Evolutionary conservation across 2,797 vertebrate species (phyloP), one percentile per base, ranked within the genome.

Genomic region (Synanceia verrucosa): DNA sequence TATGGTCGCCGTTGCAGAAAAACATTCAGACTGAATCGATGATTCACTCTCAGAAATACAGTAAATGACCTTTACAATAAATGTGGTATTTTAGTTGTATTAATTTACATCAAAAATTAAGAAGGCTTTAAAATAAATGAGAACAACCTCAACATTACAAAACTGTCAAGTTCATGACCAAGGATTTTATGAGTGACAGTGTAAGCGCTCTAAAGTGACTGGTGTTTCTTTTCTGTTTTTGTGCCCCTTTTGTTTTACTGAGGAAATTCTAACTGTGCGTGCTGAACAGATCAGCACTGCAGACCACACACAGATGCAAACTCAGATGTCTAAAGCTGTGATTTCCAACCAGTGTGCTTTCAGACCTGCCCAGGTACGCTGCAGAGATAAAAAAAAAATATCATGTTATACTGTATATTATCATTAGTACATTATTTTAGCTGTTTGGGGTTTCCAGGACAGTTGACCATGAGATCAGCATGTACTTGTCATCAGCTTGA

Each of bases 271-370:
- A 83, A 89, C 76, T 74, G 83, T 73, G 28, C 41, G 4, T 53
- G 44, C 70, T 61, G 72, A 78, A 53, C 74, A 63, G 53, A 80
- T 76, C 66, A 66, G 74, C 59, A 24, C 56, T 13, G 66, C 19
- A 47, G 82, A 82, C 83, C 86, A 81, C 86, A 87, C 85, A 84
- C 75, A 84, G 33, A 83, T 31, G 61, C 83, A 73, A 33, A 62
- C 72, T 64, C 72, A 70, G 34, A 73, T 63, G 57, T 75, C 70
- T 70, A 60, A 64, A 64, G 19, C 26, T 6, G 12, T 23, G 67
- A 63, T 81, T 81, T 78, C 19, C 64, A 56, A 16, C 24, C 7
- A 10, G 19, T 43, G n/a, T 2, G 3, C 6, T 7, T 7, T 48
- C n/a, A 52, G 14, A 23, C 18, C 28, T 37, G 3, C 31, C 11